A percentile compares a stretch with the other conserved stretches of the same genome.
phyloP scores from a whole-genome alignment of 2,113 vertebrate genomes.

The Orthonyx spaldingii region DNA sequence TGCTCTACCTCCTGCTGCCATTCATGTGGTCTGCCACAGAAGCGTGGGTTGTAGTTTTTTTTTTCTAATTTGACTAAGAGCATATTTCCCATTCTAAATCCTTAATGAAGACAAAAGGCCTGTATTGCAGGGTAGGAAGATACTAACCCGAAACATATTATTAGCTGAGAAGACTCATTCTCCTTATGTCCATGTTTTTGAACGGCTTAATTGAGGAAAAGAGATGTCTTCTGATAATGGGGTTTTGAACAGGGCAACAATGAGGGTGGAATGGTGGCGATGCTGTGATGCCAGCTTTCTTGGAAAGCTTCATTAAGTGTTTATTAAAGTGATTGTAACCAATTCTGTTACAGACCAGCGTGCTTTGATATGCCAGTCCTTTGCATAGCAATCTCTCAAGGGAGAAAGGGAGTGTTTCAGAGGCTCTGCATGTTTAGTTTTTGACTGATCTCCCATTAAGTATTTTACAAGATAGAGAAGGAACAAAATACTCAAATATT shows the following conservation, averaged over 20 bases:
- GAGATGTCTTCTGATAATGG: background rate
- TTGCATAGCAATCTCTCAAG: background rate
- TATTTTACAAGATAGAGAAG: background rate
- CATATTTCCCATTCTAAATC: conserved; percentile 37
- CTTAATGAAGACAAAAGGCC: conserved; percentile 49
- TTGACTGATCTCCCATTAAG: background rate
- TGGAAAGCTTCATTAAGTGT: background rate
- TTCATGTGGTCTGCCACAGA: conserved; percentile 12
- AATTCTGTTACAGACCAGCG: background rate
- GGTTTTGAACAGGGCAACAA: background rate
- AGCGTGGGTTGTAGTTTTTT: conserved; percentile 14
- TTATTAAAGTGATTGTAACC: background rate
- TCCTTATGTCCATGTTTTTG: conserved; percentile 39
- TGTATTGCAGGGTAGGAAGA: conserved; percentile 30
- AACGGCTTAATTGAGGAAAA: conserved; percentile 32
- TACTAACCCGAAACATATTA: background rate
- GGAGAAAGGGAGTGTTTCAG: background rate
- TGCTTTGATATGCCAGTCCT: background rate
- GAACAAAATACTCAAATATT: background rate
- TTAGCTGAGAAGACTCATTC: conserved; percentile 39
- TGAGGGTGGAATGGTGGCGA: background rate
- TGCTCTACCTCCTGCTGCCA: conserved; percentile 41
- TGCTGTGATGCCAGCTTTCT: background rate
- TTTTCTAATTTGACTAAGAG: conserved; percentile 30
- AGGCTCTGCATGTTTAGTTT: background rate